Percentiles rank a stretch among this genome's conserved stretches.
These are phyloP conservation scores for Iselma pallidipennis DNA, from an alignment of 2,888 invertebrate genomes.

Conservation along the genomic window DNA sequence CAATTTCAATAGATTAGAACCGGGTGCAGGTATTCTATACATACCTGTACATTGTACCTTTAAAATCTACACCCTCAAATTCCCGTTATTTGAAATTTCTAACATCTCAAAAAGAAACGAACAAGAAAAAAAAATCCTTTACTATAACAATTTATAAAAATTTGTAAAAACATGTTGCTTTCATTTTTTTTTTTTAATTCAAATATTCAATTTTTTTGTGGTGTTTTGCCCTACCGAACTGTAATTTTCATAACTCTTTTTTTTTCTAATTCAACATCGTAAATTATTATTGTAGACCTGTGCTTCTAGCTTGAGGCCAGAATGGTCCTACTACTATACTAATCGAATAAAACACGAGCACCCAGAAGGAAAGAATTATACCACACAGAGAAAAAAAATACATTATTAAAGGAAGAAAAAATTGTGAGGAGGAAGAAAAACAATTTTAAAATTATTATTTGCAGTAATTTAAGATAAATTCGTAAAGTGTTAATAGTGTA, in stretches of 20 bases:
- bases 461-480: neutral
- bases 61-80: neutral
- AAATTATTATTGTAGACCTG: neutral
- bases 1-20: neutral
- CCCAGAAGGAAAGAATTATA: too few species aligned
- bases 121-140: too few species aligned
- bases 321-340: neutral
- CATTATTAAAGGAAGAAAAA: too few species aligned
- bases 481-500: neutral
- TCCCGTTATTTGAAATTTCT: neutral
- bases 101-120: too few species aligned
- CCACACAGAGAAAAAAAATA: too few species aligned
- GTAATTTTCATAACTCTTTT: constrained; percentile 14
- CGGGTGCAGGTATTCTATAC: neutral
- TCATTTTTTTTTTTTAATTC: too few species aligned
- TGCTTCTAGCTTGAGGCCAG: neutral
- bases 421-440: neutral
- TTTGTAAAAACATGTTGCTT: too few species aligned
- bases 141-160: neutral
- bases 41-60: neutral
- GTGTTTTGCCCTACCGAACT: too few species aligned
- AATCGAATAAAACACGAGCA: too few species aligned
- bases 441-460: neutral
- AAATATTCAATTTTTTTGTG: too few species aligned
- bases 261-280: constrained; percentile 5